Conservation (phyloP, 2,888 invertebrate genomes). For the Gibbula magus region DNA sequence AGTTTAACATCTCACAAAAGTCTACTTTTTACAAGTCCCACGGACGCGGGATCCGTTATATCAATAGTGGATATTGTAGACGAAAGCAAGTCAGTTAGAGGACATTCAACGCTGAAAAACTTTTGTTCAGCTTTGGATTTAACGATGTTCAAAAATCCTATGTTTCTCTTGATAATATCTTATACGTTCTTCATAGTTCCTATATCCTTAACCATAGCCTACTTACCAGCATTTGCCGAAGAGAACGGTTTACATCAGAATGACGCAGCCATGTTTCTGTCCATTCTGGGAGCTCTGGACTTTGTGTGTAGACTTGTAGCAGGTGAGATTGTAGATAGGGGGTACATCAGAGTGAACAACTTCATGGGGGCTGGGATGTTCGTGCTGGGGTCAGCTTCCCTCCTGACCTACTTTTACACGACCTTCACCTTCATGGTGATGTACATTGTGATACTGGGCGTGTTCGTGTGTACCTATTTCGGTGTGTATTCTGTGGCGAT, state of each 20-base stretch:
- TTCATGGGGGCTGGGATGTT: background rate
- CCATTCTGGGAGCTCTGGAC: background rate
- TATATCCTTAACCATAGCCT: background rate
- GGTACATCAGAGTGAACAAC: background rate
- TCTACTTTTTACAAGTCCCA: too few species aligned
- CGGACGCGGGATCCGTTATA: too few species aligned
- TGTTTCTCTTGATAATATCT: background rate
- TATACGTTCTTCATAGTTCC: background rate
- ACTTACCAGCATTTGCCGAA: background rate
- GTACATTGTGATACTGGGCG: background rate
- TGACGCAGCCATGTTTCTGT: background rate
- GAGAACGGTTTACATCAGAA: background rate
- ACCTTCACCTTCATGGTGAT: background rate
- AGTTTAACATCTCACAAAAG: too few species aligned
- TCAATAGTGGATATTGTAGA: too few species aligned
- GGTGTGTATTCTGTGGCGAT: background rate
- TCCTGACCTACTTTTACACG: background rate
- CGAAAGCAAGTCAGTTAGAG: too few species aligned
- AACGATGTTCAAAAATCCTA: background rate
- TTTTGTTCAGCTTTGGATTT: background rate
- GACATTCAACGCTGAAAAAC: too few species aligned
- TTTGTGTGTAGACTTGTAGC: background rate
- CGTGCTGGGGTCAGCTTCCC: background rate
- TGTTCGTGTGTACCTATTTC: background rate
- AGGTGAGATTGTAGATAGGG: background rate